A percentile compares a stretch with the other conserved stretches of the same genome.
Evolutionary conservation across 35 echinoderm and acorn worm species (phyloP).

Genomic region (Holothuria glaberrima): DNA sequence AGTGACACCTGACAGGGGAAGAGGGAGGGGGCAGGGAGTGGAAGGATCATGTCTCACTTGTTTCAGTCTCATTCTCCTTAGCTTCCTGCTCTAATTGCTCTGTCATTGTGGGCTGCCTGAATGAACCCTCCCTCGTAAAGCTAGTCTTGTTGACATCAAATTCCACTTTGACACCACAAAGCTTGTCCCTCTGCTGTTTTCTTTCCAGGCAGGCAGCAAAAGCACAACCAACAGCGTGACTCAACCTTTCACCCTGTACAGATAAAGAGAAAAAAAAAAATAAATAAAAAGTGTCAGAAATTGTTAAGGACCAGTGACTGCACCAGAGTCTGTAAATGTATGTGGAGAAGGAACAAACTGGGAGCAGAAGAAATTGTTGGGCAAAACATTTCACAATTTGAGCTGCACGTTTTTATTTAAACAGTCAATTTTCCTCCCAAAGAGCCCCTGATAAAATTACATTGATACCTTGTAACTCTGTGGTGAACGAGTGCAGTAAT

Average conservation of each 20-base stretch:
- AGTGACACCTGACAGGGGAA: no score
- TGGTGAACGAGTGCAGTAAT: no score
- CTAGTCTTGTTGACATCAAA: slow-evolving; percentile 99
- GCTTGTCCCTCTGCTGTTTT: slow-evolving; percentile 90
- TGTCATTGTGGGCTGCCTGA: slow-evolving; percentile 85
- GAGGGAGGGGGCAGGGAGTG: no score
- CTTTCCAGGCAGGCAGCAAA: slow-evolving; percentile 94
- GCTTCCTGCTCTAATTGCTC: slow-evolving; percentile 56
- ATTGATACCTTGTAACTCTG: no score
- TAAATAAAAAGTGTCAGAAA: background rate
- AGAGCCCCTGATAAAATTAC: background rate
- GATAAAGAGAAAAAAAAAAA: background rate
- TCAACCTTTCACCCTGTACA: slow-evolving; percentile 85
- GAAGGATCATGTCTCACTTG: background rate
- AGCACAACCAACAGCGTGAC: slow-evolving; percentile 96
- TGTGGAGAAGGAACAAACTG: background rate
- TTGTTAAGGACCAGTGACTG: background rate
- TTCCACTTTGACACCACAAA: slow-evolving; percentile 93
- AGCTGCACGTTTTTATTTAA: background rate
- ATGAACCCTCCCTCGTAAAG: slow-evolving; percentile 92
- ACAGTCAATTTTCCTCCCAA: background rate
- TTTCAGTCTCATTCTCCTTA: slow-evolving; percentile 38
- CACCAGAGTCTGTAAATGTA: background rate
- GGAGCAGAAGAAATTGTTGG: background rate
- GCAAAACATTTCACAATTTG: background rate